Base-by-base conservation (phyloP, 1,140 invertebrate species). In the Leptopilina boulardi region DNA sequence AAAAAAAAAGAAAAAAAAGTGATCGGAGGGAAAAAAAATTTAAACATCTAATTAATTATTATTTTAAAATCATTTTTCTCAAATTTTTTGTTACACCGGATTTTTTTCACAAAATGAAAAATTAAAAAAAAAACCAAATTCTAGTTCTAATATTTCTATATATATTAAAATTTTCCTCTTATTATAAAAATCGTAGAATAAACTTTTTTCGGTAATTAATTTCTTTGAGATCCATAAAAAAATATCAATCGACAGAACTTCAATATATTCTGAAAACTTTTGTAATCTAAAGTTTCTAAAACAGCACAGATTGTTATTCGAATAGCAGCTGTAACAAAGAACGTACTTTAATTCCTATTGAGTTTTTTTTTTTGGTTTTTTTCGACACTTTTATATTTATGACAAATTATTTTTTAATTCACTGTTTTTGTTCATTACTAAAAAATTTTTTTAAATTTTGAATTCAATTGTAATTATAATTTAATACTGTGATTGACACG, bases 1-100 rank as follows among this genome's bases (percentile, higher is more conserved):
- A 76, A 70, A 71, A 30, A 70, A 70, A 54, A 74, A 70, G 18
- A 47, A 18, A 30, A 42, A 44, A 34, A 38, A 11, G 13, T 15
- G 19, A n/a, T n/a, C n/a, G n/a, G n/a, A n/a, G n/a, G n/a, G n/a
- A n/a, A 38, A 11, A 54, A 71, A 30, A 74, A 41, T 42, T 42
- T 42, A 42, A 42, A 42, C 41, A 42, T 8, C 41, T 42, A 11
- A 8, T 4, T 6, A 42, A 11, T 13, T 11, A 42, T 42, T 42
- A 42, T 42, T 42, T 42, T 1, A 42, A 42, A 42, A 38, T 4
- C 1, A 42, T n/a, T n/a, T n/a, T n/a, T n/a, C n/a, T n/a, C n/a
- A n/a, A n/a, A n/a, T n/a, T n/a, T n/a, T n/a, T n/a, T n/a, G n/a
- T n/a, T n/a, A n/a, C n/a, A n/a, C n/a, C n/a, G n/a, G n/a, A n/a